Evolutionary conservation across 2,888 invertebrate species (phyloP).

Genomic region (Gasteruption jaculator): DNA sequence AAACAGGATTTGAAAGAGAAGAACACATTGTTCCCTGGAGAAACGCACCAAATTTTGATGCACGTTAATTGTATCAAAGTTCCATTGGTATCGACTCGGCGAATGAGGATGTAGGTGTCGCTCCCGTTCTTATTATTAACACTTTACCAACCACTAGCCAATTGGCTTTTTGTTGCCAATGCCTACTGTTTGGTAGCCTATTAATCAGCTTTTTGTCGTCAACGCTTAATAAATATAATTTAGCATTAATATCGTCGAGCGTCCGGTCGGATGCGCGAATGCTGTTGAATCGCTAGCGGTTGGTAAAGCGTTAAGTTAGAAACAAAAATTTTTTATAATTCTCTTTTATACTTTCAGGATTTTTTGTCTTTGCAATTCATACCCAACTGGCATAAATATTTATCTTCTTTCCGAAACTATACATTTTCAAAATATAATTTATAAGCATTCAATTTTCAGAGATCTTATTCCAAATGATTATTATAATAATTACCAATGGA

Average conservation of each 20-base stretch:
- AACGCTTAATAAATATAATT: too few species aligned
- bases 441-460: constrained; percentile 10
- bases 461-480: constrained; percentile 33
- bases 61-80: constrained; percentile 64
- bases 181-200: too few species aligned
- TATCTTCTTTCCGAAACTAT: constrained; percentile 7
- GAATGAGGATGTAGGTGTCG: constrained; percentile 63
- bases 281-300: too few species aligned
- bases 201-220: too few species aligned
- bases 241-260: too few species aligned
- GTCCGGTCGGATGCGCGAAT: too few species aligned
- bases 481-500: constrained; percentile 38
- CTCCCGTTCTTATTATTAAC: too few species aligned
- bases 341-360: not conserved
- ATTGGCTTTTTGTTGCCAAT: too few species aligned
- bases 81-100: constrained; percentile 57
- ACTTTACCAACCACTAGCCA: too few species aligned
- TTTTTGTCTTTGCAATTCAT: constrained; percentile 7
- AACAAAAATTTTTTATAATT: too few species aligned
- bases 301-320: too few species aligned
- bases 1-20: constrained; percentile 39
- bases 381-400: constrained; percentile 5
- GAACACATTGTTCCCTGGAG: constrained; percentile 56
- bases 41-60: constrained; percentile 56
- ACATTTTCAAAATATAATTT: constrained; percentile 2